Base-by-base conservation (phyloP, 2,888 invertebrate genomes). In the Petrolisthes cinctipes region DNA sequence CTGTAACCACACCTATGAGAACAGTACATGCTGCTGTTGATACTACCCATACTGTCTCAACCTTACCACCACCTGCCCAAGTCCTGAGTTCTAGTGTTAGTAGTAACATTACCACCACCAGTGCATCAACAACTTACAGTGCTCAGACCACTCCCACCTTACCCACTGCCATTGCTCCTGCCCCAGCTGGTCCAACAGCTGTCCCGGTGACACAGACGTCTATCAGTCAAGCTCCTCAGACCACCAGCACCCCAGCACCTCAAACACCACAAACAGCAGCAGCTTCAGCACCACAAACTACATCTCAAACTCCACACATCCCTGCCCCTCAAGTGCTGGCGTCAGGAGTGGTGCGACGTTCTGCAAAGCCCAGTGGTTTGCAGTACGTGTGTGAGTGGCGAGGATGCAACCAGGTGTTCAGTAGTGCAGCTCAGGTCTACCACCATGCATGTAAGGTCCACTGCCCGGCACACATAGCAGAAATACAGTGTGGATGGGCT, bases 401-500 rank as follows among this genome's bases (percentile, higher is more conserved):
- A 86, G 97, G 97, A 51, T 99, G 99, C 93, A 95, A 94, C 92
- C 94, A 93, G 57, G 89, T 91, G 57, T 91, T 91, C 88, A 90
- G 86, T 37, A 89, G 90, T 61, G 90, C 91, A 23, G 89, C 89
- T 61, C 89, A 97, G 91, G 97, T 98, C 89, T 97, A 96, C 93
- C 94, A 96, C 92, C 99, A 99, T 93, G 97, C 96, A 4, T 97
- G 97, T 91, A 95, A 95, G 83, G 94, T 94, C 0, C 98, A 99
- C 93, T 96, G 96, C 93, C 97, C 97, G 17, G 93, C 93, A 20
- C 94, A 94, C 90, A 78, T 91, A 9, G 94, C 93, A 86, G 97
- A 97, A 92, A 95, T 97, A 91, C 94, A 96, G 23, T 99, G 99
- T 92, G 94, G 96, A 92, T 99, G 99, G 99, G 95, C 96, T 57